These are phyloP conservation scores for Pyrocoelia pectoralis DNA, from an alignment of 2,888 invertebrate genomes.

Conservation along the genomic window DNA sequence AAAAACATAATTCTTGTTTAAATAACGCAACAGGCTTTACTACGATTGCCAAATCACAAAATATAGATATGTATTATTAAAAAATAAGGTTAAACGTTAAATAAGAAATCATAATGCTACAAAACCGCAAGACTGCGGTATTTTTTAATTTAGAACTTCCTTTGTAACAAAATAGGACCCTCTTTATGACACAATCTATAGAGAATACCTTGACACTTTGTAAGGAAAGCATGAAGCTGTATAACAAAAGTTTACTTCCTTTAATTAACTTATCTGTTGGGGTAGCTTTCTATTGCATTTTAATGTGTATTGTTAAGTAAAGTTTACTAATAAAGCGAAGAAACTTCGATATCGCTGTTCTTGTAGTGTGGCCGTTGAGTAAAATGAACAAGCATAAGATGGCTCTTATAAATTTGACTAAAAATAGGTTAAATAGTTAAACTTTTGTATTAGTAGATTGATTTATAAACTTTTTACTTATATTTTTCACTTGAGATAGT, in stretches of 20 bases:
- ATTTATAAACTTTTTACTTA: too few relatives aligned
- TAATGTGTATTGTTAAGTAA: neutral
- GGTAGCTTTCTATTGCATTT: neutral
- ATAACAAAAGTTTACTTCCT: neutral
- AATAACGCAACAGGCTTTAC: too few relatives aligned
- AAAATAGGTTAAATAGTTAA: neutral
- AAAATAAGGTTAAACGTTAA: too few relatives aligned
- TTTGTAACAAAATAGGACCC: neutral
- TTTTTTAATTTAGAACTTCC: too few relatives aligned
- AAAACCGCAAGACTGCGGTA: too few relatives aligned
- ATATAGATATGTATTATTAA: too few relatives aligned
- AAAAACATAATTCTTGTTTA: too few relatives aligned
- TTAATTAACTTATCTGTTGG: neutral
- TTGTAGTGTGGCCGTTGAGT: neutral
- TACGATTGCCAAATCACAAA: too few relatives aligned
- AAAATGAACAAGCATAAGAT: neutral
- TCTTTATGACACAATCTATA: neutral
- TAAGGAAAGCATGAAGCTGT: neutral
- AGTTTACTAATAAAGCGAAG: neutral
- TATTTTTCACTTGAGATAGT: too few relatives aligned
- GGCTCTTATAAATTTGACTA: neutral
- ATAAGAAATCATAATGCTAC: too few relatives aligned
- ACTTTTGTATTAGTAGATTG: too few relatives aligned
- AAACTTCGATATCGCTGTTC: neutral
- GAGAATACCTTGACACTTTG: constrained; percentile 1